A percentile compares a stretch with the other conserved stretches of the same genome.
These are phyloP conservation scores for Rhea americana DNA, from an alignment of 2,113 vertebrate species.

Conservation along the genomic window DNA sequence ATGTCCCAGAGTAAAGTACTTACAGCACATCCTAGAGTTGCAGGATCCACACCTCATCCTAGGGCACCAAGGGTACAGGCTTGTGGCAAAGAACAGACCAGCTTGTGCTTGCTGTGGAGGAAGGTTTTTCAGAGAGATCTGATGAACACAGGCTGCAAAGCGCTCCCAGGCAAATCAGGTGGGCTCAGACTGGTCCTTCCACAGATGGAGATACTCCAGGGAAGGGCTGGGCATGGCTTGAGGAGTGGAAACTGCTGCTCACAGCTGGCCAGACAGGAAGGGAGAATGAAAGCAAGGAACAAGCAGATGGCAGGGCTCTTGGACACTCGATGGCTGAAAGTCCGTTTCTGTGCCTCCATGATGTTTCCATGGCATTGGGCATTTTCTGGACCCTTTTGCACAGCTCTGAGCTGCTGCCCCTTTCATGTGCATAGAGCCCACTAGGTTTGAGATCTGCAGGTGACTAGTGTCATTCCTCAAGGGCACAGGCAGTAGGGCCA, in stretches of 20 bases:
- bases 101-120: rapidly evolving
- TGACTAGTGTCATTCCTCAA: rapidly evolving
- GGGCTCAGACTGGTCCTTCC: not conserved
- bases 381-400: not conserved
- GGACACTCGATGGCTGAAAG: rapidly evolving
- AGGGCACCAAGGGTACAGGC: not conserved
- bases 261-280: rapidly evolving
- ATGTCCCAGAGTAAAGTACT: not conserved
- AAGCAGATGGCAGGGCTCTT: rapidly evolving
- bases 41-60: rapidly evolving
- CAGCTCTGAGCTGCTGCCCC: not conserved
- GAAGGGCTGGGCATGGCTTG: not conserved
- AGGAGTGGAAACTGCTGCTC: rapidly evolving
- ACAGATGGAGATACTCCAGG: not conserved
- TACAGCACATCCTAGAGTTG: not conserved
- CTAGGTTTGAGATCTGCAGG: not conserved
- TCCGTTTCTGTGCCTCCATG: not conserved
- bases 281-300: rapidly evolving
- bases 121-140: not conserved
- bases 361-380: not conserved
- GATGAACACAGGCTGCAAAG: rapidly evolving
- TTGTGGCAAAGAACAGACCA: not conserved
- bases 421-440: rapidly evolving
- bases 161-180: rapidly evolving
- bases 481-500: not conserved